Conservation (phyloP, 2,888 invertebrate genomes). For the Agrotis puta region DNA sequence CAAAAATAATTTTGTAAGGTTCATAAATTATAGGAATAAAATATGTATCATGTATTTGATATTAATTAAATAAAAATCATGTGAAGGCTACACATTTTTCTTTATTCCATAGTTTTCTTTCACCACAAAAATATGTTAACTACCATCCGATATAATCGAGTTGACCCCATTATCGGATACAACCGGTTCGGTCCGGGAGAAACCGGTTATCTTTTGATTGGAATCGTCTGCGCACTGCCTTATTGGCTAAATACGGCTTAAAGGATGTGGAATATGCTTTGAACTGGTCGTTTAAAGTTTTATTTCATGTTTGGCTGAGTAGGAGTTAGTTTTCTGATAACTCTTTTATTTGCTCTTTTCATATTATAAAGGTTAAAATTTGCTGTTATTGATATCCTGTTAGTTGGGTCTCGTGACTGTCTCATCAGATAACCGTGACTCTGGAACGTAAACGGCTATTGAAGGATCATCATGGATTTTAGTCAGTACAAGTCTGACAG, state of each 20-base stretch:
- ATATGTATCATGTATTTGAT: not conserved
- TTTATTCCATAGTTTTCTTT: not conserved
- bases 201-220: slow-evolving; percentile 54
- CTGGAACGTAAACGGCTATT: no score
- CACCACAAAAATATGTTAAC: slow-evolving; percentile 40
- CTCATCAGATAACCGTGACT: no score
- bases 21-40: not conserved
- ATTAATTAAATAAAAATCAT: not conserved
- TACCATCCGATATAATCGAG: slow-evolving; percentile 32
- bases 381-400: no score
- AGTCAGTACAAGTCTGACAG: no score
- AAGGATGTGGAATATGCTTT: slow-evolving; percentile 19
- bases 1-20: not conserved
- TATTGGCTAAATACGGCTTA: slow-evolving; percentile 32
- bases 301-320: slow-evolving; percentile 15
- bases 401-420: no score
- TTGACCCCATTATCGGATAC: slow-evolving; percentile 47
- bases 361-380: not conserved
- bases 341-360: not conserved
- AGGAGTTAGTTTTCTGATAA: slow-evolving; percentile 2
- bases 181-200: slow-evolving; percentile 35
- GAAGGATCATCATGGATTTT: no score
- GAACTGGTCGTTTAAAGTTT: slow-evolving; percentile 17
- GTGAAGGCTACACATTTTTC: not conserved
- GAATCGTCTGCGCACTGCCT: slow-evolving; percentile 37